Base-by-base conservation (phyloP, 2,888 invertebrate species). In the Phasia obesa region DNA sequence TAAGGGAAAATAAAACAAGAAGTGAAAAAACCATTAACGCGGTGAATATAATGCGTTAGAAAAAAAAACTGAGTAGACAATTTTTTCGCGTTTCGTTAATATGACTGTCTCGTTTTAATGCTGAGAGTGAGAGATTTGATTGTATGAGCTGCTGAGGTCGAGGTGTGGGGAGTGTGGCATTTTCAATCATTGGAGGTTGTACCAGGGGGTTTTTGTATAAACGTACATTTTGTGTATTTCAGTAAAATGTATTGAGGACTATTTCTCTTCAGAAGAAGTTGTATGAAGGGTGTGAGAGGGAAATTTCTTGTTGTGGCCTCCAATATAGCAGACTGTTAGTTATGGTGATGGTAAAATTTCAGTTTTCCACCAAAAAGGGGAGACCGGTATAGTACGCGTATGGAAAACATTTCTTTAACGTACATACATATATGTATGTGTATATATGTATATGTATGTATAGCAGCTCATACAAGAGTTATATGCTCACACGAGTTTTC, bases 401-500 rank as follows among this genome's bases (percentile, higher is more conserved):
- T 78, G 67, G 25, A 57, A 73, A 77, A 64, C 44, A 65, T 74
- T 69, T 71, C 60, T 75, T 27, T n/a, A n/a, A n/a, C n/a, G n/a
- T n/a, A n/a, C 7, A 44, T 38, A 47, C 17, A 47, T 21, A 35
- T 23, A 49, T 73, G n/a, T 74, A 62, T 25, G 21, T n/a, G 21
- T 23, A 15, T 60, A 42, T 57, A 9, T 51, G 7, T 55, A 11
- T 57, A 35, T 47, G 64, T n/a, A 51, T 64, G 57, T 65, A 25
- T 25, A 23, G n/a, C 25, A 55, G 7, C 65, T 79, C 49, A 75
- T 83, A 79, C 70, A 75, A 59, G 75, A 83, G 79, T 80, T 83
- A 79, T 78, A 69, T 81, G 71, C 76, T 77, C 79, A 82, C 64
- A 78, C 83, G 84, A 73, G 76, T 71, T 60, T 79, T 71, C 23